Conservation (phyloP, 2,797 vertebrate species). For the Pantherophis alleghaniensis region DNA sequence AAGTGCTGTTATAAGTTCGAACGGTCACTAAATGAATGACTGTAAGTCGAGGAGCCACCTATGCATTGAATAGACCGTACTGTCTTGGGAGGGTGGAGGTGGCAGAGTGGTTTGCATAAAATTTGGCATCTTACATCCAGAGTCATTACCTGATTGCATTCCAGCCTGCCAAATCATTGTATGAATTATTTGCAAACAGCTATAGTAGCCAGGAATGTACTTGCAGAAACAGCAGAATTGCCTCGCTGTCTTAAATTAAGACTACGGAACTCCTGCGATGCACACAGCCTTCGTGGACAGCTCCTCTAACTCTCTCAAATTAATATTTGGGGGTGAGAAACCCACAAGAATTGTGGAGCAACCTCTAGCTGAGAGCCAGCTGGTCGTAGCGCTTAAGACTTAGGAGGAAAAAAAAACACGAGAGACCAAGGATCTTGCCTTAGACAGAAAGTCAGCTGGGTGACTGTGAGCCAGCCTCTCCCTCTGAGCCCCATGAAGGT, state of each 20-base stretch:
- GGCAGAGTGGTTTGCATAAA: neutral
- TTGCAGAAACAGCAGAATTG: constrained; percentile 34
- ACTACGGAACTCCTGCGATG: neutral
- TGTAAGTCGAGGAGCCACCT: neutral
- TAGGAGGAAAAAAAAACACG: neutral
- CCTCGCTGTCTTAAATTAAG: constrained; percentile 9
- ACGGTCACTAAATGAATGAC: neutral
- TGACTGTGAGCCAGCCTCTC: neutral
- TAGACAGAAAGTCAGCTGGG: neutral
- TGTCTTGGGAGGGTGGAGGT: neutral
- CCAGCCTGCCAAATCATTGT: constrained; percentile 60
- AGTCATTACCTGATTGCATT: constrained; percentile 66
- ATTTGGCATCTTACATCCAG: constrained; percentile 55
- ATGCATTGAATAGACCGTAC: neutral
- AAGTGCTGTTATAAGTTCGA: neutral
- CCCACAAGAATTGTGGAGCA: neutral
- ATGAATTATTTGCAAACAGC: constrained; percentile 59
- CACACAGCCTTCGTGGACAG: neutral
- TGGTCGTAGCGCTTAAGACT: neutral
- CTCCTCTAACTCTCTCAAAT: neutral
- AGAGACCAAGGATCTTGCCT: neutral
- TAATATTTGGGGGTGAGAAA: neutral
- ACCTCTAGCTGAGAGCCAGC: neutral
- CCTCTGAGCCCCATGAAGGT: neutral
- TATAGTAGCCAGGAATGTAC: constrained; percentile 55